Base-by-base conservation (phyloP, 2,888 invertebrate genomes). In the Cephus pulcher region DNA sequence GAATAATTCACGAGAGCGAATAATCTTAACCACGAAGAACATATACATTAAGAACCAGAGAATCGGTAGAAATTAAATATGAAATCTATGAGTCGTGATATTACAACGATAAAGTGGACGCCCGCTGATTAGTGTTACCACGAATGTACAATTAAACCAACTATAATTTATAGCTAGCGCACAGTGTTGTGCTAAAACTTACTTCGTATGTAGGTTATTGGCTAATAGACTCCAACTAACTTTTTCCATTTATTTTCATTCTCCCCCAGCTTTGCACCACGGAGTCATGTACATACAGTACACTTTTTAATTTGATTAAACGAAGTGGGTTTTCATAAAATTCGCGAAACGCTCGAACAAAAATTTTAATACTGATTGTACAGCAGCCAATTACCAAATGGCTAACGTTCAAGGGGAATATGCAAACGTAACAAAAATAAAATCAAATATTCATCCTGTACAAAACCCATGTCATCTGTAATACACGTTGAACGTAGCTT, bases 161-260 rank as follows among this genome's bases (percentile, higher is more conserved):
- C 30, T 76, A 71, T 80, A 83, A 82, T 82, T 84, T 84, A 84
- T 80, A 79, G 74, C 73, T 69, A 73, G 34, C 69, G 70, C 77
- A 78, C 76, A 68, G 78, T 70, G 75, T 56, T 56, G 78, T 76
- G 77, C 75, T 76, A 37, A 23, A 85, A 84, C 83, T 84, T 86
- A 78, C 80, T 82, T 83, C 84, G 79, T 79, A 85, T 82, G 82
- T 85, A 81, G 84, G 84, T 85, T 86, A 86, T 84, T 82, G 84
- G 84, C 79, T 84, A 86, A 87, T 85, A 85, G 79, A 86, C 79
- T 81, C 78, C 78, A 78, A 69, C 77, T 79, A 87, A 87, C 86
- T 86, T 87, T 85, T 84, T 82, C 83, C 85, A 87, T 86, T 81
- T 76, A 82, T 87, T 87, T 79, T 82, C 84, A 87, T 86, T 82